Evolutionary conservation across 2,113 vertebrate genomes (phyloP), one percentile per base, ranked within the genome.

Genomic region (Formicarius rufipectus): DNA sequence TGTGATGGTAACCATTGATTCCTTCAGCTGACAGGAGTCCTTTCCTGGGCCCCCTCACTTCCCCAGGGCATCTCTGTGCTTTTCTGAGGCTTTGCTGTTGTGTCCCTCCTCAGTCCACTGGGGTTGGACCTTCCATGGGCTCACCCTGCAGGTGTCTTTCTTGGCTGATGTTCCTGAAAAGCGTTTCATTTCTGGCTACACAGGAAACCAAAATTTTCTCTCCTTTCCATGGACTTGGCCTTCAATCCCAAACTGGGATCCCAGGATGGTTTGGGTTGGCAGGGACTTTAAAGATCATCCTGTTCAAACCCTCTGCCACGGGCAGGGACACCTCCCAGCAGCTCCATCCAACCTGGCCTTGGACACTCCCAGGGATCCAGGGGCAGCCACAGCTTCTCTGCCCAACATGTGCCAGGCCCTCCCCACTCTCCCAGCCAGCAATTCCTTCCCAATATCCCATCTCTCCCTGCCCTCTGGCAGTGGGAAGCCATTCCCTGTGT

Each of bases 361-460:
- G 72, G 31, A 0, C 37, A 33, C 25, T 52, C 5, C 49, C 50
- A 52, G 50, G 50, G 50, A 52, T 52, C 47, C 47, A 47, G 50
- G 49, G 50, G 50, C 50, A 52, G 50, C 50, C 50, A 52, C 50
- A 52, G 50, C 25, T 52, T 52, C 25, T 28, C 75, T 72, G 66
- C 16, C 24, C 5, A 55, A 2, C 19, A 19, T 80, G 12, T n/a
- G 20, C 66, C 39, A 71, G 40, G 47, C 8, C 5, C 8, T 71
- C 0, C 0, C 18, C 40, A 14, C 35, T 30, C 50, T 58, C 42
- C 0, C 42, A 88, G 33, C 0, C 1, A 40, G 0, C 1, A 59
- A 52, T 67, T 74, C 0, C 12, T 67, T 21, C 44, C 27, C 27
- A 24, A n/a, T 16, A 30, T 75, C 45, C 77, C 5, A 21, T 1